phyloP scores from a whole-genome alignment of 2,797 vertebrate species.

The Sebastes matsubarae region DNA sequence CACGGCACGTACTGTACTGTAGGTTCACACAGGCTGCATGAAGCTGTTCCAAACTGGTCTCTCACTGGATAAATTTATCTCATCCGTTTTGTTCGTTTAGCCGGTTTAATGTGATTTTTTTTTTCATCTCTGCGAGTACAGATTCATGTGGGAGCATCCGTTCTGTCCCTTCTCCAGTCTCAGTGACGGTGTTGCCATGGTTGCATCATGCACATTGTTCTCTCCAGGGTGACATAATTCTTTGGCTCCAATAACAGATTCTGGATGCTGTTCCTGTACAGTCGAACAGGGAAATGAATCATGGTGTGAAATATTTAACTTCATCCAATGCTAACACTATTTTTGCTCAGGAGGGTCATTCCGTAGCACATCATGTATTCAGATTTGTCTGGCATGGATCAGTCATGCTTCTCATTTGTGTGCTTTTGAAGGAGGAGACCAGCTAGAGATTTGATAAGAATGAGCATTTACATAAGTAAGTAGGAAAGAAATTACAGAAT shows the following conservation, averaged over 20 bases:
- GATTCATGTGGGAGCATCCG: conserved; percentile 32
- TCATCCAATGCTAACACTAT: not conserved
- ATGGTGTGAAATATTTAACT: conserved; percentile 2
- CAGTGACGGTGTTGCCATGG: conserved; percentile 52
- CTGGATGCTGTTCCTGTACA: not conserved
- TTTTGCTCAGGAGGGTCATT: not conserved
- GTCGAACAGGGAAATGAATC: conserved; percentile 8
- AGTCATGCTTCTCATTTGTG: not conserved
- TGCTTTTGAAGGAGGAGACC: not conserved
- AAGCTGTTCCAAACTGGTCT: conserved; percentile 50
- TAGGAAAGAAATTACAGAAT: not conserved
- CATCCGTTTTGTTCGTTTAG: conserved; percentile 37
- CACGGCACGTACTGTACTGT: conserved; percentile 51
- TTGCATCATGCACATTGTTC: conserved; percentile 60
- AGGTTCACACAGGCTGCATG: conserved; percentile 48
- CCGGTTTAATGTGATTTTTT: conserved; percentile 41
- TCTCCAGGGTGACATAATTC: conserved; percentile 50
- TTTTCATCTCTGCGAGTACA: not conserved
- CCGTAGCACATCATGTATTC: not conserved
- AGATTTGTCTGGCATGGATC: not conserved
- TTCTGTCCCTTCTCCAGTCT: conserved; percentile 31
- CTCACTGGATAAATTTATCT: conserved; percentile 51
- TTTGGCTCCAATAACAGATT: conserved; percentile 31
- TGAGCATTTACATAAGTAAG: not conserved
- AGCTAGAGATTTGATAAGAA: not conserved